Base-by-base conservation (phyloP, 2,888 invertebrate genomes). In the Prosopocoilus inquinatus region DNA sequence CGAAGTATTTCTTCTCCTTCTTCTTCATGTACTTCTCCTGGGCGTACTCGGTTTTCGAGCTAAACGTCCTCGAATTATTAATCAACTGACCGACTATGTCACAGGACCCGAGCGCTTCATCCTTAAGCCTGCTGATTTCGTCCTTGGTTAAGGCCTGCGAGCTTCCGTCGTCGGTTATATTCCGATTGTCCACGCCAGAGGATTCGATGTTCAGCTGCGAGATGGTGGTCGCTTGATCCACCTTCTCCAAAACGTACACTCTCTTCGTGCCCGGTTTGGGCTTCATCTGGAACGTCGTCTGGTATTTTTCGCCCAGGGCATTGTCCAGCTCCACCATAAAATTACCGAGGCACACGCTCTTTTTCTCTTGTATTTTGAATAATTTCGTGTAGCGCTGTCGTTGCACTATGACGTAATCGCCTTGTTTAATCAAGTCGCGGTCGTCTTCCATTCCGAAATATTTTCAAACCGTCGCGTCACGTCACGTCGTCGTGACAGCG, bases 1-100 rank as follows among this genome's bases (percentile, higher is more conserved):
- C 91, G 71, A 87, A 90, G 77, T 96, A 97, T 77, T 97, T 97
- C 67, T 89, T 90, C 68, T 93, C 91, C 75, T 99, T 99, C 74
- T 97, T 97, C 67, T 89, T 90, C 41, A 97, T 81, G 75, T 97
- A 98, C 75, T 97, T 97, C 66, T 93, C 92, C 75, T 97, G 92
- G 0, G 91, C 90, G 75, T 88, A 97, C 69, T 91, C 93, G 0
- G 96, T 97, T 81, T 96, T 96, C 53, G 85, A 82, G 35, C 84
- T 83, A 75, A 97, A 98, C 1, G 96, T 94, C 63, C 87, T 89
- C 11, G 96, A 97, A 73, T 96, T 96, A 59, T 89, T 90, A 47
- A 97, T 90, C 9, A 98, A 81, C 51, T 90, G 89, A 59, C 86
- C 90, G 3, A 97, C 88, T 62, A 97, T 94, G 69, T 90, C 89